Evolutionary conservation across 2,888 invertebrate genomes (phyloP), one percentile per base, ranked within the genome.

Genomic region (Aspidapion aeneum): DNA sequence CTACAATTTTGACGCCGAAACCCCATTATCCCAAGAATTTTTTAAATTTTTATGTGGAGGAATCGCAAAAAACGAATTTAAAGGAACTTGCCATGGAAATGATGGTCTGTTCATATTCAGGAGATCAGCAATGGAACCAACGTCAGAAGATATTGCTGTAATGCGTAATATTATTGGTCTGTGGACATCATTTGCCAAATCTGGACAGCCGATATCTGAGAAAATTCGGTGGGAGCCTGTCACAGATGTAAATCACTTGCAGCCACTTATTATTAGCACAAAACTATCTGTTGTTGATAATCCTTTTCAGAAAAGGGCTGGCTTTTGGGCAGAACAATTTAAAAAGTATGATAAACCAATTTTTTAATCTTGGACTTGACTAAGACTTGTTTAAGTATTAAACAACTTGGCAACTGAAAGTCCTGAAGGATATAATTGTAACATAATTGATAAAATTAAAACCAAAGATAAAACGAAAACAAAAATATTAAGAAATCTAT

Each of bases 1-100:
- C 18, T 66, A 66, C 20, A 17, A 52, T 17, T 52, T 52, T n/a
- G 52, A 17, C n/a, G 52, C 19, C 7, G 52, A 9, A 18, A 52
- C 18, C 3, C 18, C 17, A 52, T n/a, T 52, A n/a, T 5, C 7
- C 7, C 18, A 52, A 17, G n/a, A 3, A 9, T 52, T 52, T 7
- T n/a, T 52, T 52, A 5, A 52, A 17, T 52, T 52, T 17, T 9
- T 35, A 7, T 35, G 35, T 12, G 35, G 35, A 12, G 35, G 35
- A 12, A 35, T 7, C 5, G 3, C 12, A 35, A 35, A 35, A 12
- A n/a, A n/a, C n/a, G 35, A 35, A 3, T 35, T 35, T 12, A 52
- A 52, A 52, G 52, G 52, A 7, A 5, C 52, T 7, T 52, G 18
- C n/a, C 52, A 52, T 19, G 52, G 18, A 9, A 19, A 17, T 7